Conservation (phyloP, 2,888 invertebrate genomes). For the Aquatica leii region DNA sequence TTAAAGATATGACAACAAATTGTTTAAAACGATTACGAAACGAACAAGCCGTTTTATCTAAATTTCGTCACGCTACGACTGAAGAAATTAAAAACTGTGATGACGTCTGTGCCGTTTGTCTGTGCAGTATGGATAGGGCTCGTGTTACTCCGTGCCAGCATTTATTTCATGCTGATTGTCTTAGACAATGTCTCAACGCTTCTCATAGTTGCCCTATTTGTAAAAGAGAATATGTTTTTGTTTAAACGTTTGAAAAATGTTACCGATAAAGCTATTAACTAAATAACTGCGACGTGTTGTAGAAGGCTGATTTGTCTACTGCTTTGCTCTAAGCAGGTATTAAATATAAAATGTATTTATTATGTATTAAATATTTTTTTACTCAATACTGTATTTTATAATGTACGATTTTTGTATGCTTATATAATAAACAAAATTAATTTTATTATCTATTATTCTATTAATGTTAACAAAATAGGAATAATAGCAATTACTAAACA, state of each 20-base stretch:
- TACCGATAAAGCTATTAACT: too few relatives aligned
- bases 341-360: too few relatives aligned
- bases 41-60: slow-evolving; percentile 69
- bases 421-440: too few relatives aligned
- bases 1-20: slow-evolving; percentile 69
- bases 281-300: too few relatives aligned
- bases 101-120: slow-evolving; percentile 82
- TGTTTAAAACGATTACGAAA: slow-evolving; percentile 65
- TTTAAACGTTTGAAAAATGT: slow-evolving; percentile 12
- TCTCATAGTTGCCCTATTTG: slow-evolving; percentile 79
- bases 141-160: slow-evolving; percentile 82
- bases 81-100: slow-evolving; percentile 75
- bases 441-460: too few relatives aligned
- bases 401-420: too few relatives aligned
- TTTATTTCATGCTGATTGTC: slow-evolving; percentile 80
- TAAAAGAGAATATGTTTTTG: slow-evolving; percentile 68
- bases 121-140: slow-evolving; percentile 74
- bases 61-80: slow-evolving; percentile 70
- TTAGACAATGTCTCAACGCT: slow-evolving; percentile 75
- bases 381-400: too few relatives aligned
- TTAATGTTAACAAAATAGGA: too few relatives aligned
- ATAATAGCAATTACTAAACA: too few relatives aligned
- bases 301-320: too few relatives aligned
- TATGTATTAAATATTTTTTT: too few relatives aligned
- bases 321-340: too few relatives aligned